Conservation (phyloP, 2,888 invertebrate species). For the Fragum sueziense region DNA sequence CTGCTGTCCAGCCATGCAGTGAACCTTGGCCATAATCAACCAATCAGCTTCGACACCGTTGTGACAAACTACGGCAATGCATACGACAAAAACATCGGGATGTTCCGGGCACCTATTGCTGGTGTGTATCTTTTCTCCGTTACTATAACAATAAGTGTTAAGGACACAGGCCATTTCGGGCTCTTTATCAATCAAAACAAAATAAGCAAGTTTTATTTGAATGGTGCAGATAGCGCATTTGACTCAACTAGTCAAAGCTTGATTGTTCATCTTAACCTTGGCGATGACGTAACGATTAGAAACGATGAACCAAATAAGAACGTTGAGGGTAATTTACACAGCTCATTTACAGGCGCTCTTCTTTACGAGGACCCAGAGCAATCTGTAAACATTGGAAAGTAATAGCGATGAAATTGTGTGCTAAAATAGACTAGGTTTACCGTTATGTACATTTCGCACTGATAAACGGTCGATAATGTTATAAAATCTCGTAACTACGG, state of each 20-base stretch:
- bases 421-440: no score
- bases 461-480: no score
- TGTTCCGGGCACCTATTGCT: background rate
- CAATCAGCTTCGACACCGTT: slow-evolving; percentile 14
- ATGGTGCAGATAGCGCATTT: background rate
- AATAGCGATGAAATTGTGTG: no score
- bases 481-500: no score
- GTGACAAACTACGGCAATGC: slow-evolving; percentile 13
- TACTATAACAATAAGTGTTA: background rate
- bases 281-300: background rate
- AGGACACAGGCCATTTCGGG: background rate
- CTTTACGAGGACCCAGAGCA: background rate
- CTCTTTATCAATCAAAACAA: background rate
- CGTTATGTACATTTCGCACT: no score
- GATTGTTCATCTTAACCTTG: background rate
- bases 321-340: background rate
- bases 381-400: no score
- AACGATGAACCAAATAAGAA: background rate
- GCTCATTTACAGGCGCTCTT: background rate
- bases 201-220: background rate
- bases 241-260: background rate
- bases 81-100: slow-evolving; percentile 1
- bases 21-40: slow-evolving; percentile 18
- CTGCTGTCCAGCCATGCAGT: no score
- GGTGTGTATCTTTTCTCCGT: slow-evolving; percentile 10